phyloP scores from a whole-genome alignment of 2,113 vertebrate species.

The Muntiacus reevesi region DNA sequence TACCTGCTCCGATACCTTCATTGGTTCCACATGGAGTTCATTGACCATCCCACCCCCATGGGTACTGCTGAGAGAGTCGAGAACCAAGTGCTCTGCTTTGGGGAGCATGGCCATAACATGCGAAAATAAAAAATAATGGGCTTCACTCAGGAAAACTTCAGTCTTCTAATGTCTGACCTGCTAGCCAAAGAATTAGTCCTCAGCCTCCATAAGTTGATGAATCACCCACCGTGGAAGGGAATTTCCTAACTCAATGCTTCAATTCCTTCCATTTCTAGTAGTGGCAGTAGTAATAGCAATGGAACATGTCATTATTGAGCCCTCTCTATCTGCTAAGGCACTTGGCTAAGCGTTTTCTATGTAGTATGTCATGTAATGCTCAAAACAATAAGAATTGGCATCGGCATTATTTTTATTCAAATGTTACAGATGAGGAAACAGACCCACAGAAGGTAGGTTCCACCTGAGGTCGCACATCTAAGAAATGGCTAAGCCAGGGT shows the following conservation, averaged over 20 bases:
- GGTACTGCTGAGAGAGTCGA: background rate
- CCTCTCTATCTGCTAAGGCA: background rate
- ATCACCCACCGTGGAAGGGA: background rate
- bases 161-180: background rate
- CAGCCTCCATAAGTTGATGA: background rate
- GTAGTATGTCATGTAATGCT: background rate
- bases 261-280: background rate
- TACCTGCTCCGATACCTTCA: background rate
- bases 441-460: background rate
- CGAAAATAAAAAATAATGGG: background rate
- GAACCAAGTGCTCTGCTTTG: background rate
- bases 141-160: background rate
- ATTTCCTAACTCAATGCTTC: background rate
- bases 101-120: background rate
- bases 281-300: background rate
- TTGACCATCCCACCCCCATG: too few species aligned
- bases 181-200: background rate
- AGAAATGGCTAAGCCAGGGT: background rate
- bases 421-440: background rate
- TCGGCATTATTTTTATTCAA: background rate
- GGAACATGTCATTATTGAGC: background rate
- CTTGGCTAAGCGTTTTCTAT: background rate
- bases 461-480: background rate
- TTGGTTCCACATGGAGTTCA: background rate
- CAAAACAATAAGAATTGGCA: background rate